Percentiles rank a stretch among this genome's conserved stretches.
Conservation (phyloP, 2,888 invertebrate genomes). For the Agapostemon virescens region DNA sequence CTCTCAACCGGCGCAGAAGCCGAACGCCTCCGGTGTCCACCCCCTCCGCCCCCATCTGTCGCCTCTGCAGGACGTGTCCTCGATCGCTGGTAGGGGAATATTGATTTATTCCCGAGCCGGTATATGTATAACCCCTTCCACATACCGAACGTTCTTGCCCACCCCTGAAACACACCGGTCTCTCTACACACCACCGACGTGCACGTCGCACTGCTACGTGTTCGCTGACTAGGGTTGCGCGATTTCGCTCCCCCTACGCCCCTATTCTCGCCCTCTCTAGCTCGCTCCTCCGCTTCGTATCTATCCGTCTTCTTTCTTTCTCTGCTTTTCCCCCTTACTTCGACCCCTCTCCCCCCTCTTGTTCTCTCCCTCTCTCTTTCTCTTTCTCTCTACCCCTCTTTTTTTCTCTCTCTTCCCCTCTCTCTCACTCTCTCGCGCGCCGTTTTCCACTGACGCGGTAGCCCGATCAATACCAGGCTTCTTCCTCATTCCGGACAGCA, state of each 20-base stretch:
- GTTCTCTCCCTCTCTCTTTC: neutral
- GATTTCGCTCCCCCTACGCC: neutral
- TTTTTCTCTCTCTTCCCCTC: neutral
- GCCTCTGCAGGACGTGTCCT: constrained; percentile 62
- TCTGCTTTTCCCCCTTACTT: neutral
- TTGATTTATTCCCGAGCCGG: constrained; percentile 72
- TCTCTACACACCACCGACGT: constrained; percentile 16
- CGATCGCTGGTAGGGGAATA: constrained; percentile 70
- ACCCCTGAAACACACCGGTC: constrained; percentile 35
- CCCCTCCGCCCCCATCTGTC: constrained; percentile 62
- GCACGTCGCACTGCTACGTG: neutral
- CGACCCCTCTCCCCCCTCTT: too few species aligned
- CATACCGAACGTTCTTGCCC: constrained; percentile 51
- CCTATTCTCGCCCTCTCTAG: neutral
- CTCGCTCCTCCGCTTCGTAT: neutral
- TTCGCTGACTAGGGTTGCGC: constrained; percentile 50
- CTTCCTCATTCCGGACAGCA: constrained; percentile 55
- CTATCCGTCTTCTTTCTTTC: neutral
- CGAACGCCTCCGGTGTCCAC: constrained; percentile 14
- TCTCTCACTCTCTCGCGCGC: neutral
- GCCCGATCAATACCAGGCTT: constrained; percentile 68
- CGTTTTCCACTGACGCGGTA: constrained; percentile 55
- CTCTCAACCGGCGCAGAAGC: constrained; percentile 64
- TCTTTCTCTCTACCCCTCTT: neutral
- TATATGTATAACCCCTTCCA: constrained; percentile 61